phyloP scores from a whole-genome alignment of 2,113 vertebrate species.

The Bettongia penicillata region DNA sequence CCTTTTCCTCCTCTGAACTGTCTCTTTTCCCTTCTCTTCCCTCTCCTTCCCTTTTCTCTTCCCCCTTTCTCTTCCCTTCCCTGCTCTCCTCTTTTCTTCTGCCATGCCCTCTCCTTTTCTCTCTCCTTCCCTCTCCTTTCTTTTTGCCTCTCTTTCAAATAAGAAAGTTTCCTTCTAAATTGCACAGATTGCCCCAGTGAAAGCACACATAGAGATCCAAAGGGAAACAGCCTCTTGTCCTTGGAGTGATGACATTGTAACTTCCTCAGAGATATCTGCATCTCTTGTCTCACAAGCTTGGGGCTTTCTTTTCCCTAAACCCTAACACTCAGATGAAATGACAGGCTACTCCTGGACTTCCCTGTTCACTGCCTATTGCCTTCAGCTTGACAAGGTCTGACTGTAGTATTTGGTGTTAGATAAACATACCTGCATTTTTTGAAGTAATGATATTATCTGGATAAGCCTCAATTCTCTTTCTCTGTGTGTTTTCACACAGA shows the following conservation, averaged over 20 bases:
- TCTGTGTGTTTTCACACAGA: neutral
- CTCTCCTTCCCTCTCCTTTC: neutral
- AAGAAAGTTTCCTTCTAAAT: constrained; percentile 42
- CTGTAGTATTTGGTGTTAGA: constrained; percentile 8
- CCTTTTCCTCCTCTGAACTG: neutral
- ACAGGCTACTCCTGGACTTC: constrained; percentile 48
- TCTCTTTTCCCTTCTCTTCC: neutral
- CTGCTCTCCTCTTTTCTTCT: neutral
- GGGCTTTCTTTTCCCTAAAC: constrained; percentile 50
- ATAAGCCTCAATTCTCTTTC: neutral
- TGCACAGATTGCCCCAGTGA: constrained; percentile 38
- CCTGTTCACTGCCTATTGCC: constrained; percentile 49
- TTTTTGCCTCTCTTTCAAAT: constrained; percentile 45
- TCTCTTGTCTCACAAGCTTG: constrained; percentile 60
- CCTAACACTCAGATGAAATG: constrained; percentile 50
- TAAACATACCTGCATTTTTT: neutral
- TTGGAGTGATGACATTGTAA: constrained; percentile 55
- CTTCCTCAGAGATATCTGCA: constrained; percentile 54
- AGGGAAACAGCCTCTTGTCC: constrained; percentile 40
- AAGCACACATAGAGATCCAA: constrained; percentile 32
- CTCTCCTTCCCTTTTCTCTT: neutral
- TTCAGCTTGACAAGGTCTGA: constrained; percentile 23
- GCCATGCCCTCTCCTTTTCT: neutral
- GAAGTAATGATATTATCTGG: neutral
- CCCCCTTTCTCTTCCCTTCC: neutral